These are phyloP conservation scores for Phoebastria nigripes DNA, from an alignment of 2,797 vertebrate genomes.

Conservation along the genomic window DNA sequence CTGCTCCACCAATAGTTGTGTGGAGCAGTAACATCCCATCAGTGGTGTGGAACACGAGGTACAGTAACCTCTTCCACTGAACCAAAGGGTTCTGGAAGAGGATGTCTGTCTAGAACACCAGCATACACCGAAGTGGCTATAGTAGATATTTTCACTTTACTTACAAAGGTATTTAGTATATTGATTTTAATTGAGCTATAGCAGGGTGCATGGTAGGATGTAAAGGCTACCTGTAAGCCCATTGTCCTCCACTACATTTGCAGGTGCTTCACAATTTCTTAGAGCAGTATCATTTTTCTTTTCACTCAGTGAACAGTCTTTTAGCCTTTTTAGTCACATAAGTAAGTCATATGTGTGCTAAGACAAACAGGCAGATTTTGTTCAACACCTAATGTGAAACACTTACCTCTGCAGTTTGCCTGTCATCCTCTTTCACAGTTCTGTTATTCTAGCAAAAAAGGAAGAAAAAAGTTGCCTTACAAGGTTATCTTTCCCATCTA, in stretches of 20 bases:
- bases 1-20: neutral
- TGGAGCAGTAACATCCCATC: neutral
- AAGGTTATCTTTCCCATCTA: neutral
- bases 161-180: neutral
- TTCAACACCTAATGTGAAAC: neutral
- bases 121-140: neutral
- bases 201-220: neutral
- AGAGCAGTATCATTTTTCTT: neutral
- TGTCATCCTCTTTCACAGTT: slow-evolving; percentile 41
- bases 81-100: neutral
- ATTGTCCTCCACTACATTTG: neutral
- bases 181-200: neutral
- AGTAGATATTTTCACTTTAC: neutral
- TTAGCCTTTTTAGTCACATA: neutral
- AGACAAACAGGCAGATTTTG: neutral
- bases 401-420: slow-evolving; percentile 39
- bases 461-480: neutral
- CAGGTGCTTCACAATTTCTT: neutral
- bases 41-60: neutral
- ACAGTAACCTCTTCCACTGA: neutral
- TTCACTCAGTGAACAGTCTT: neutral
- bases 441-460: slow-evolving; percentile 35
- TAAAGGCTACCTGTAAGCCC: neutral
- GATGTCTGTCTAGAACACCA: neutral
- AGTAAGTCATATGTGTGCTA: neutral